A percentile compares a stretch with the other conserved stretches of the same genome.
These are phyloP conservation scores for Drosophila albomicans DNA, from an alignment of 1,140 invertebrate genomes.

Conservation along the genomic window DNA sequence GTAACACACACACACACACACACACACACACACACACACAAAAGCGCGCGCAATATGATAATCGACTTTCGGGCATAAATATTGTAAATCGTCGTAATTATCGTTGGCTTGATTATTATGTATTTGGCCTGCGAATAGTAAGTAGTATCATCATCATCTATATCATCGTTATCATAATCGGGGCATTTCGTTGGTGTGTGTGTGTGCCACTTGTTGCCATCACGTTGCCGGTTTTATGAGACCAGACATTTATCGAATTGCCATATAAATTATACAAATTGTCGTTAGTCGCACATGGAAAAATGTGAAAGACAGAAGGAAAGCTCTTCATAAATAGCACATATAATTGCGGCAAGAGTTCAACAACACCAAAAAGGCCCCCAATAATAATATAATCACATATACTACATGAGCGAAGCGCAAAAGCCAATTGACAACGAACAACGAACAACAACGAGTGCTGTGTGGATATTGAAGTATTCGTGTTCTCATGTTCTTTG, in stretches of 20 bases:
- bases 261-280: conserved; percentile 74
- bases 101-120: conserved; percentile 30
- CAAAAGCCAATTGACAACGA: no score
- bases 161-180: conserved; percentile 3
- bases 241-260: conserved; percentile 60
- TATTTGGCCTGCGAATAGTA: not conserved
- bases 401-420: conserved; percentile 1
- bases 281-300: conserved; percentile 39
- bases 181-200: not conserved
- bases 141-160: not conserved
- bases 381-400: conserved; percentile 18
- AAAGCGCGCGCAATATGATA: conserved; percentile 13
- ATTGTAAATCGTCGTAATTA: conserved; percentile 54
- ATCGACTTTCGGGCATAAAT: conserved; percentile 49
- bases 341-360: conserved; percentile 51
- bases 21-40: conserved; percentile 1
- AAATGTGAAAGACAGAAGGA: not conserved
- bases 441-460: no score
- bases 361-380: conserved; percentile 26
- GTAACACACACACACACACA: not conserved
- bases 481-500: not conserved
- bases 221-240: conserved; percentile 51
- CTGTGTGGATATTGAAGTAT: conserved; percentile 1
- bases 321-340: conserved; percentile 21
- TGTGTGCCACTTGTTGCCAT: conserved; percentile 46